Evolutionary conservation across 2,797 vertebrate species (phyloP).

Genomic region (Alauda arvensis): DNA sequence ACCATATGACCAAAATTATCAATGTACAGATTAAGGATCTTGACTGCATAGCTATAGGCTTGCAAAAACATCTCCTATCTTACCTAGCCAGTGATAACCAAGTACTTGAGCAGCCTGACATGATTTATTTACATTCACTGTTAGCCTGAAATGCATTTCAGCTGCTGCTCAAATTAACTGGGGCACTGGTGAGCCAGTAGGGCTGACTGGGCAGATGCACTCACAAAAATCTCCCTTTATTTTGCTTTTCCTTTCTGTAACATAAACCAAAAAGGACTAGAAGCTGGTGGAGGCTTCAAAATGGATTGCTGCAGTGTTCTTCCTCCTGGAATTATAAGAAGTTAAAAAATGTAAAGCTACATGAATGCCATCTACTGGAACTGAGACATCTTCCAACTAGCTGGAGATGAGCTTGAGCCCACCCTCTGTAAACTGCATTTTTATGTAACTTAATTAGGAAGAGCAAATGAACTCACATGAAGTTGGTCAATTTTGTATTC

Average conservation of each 20-base stretch:
- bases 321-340: background rate
- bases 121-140: background rate
- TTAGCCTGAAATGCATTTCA: background rate
- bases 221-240: background rate
- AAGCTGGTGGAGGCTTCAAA: background rate
- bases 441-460: background rate
- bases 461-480: background rate
- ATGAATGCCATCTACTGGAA: constrained; percentile 43
- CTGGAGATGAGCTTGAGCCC: background rate
- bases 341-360: constrained; percentile 14
- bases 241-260: background rate
- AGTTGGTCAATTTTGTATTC: background rate
- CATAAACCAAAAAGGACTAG: background rate
- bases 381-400: background rate
- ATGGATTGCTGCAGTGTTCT: background rate
- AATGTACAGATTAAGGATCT: background rate
- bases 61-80: background rate
- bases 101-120: background rate
- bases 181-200: background rate
- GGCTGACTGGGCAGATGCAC: background rate
- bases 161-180: background rate
- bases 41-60: background rate
- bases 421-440: background rate
- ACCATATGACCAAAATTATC: background rate
- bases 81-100: background rate